phyloP scores from a whole-genome alignment of 2,888 invertebrate genomes.

The Tyria jacobaeae region DNA sequence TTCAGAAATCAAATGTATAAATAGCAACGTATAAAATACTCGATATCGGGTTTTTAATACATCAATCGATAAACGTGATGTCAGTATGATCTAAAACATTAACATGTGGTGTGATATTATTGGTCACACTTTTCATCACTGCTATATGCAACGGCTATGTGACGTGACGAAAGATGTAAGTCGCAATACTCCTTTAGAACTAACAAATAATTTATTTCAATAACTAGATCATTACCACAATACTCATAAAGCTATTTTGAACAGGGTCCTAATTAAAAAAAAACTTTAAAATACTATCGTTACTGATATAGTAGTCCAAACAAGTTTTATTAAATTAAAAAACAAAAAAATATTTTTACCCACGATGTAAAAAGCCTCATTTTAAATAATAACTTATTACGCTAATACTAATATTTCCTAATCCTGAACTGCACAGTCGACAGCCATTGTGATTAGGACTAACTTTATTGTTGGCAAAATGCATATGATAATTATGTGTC shows the following conservation, averaged over 20 bases:
- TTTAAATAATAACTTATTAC: too few species aligned
- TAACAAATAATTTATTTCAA: neutral
- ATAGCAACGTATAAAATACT: neutral
- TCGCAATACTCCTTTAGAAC: neutral
- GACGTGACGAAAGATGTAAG: neutral
- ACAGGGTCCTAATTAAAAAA: too few species aligned
- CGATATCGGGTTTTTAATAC: neutral
- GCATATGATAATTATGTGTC: too few species aligned
- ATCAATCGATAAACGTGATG: neutral
- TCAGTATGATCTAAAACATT: constrained; percentile 2
- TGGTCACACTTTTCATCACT: neutral
- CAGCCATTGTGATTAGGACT: too few species aligned
- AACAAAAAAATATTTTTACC: too few species aligned
- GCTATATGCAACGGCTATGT: constrained; percentile 12
- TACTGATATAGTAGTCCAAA: too few species aligned
- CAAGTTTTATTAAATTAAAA: too few species aligned
- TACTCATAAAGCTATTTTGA: neutral
- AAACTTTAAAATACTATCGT: too few species aligned
- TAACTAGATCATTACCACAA: neutral
- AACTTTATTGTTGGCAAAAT: too few species aligned
- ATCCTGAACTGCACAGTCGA: too few species aligned
- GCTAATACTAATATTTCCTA: too few species aligned
- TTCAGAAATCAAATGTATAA: neutral
- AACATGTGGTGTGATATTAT: neutral
- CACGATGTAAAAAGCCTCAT: too few species aligned